Evolutionary conservation across 2,797 vertebrate species (phyloP).

Genomic region (Sylvia borin): DNA sequence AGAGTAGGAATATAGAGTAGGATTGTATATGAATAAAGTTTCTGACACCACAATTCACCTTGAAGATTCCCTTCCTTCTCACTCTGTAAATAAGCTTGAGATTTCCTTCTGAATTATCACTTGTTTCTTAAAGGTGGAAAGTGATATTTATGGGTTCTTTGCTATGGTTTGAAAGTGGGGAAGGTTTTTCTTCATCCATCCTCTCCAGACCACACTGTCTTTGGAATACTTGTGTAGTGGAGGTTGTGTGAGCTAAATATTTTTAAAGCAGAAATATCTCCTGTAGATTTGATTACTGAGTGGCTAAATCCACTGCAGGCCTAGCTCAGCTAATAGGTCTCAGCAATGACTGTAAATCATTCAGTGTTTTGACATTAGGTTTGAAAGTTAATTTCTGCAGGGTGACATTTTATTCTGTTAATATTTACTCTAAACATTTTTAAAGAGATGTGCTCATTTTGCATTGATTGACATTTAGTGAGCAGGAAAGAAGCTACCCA

Average conservation of each 20-base stretch:
- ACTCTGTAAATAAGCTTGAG: conserved; percentile 57
- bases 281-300: too few relatives aligned
- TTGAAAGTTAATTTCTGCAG: background rate
- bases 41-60: conserved; percentile 69
- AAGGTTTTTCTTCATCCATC: background rate
- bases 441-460: background rate
- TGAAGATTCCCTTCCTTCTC: conserved; percentile 42
- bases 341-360: background rate
- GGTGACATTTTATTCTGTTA: background rate
- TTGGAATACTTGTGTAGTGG: background rate
- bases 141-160: background rate
- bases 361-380: background rate
- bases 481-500: background rate
- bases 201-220: background rate
- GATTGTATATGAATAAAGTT: background rate
- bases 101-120: conserved; percentile 61
- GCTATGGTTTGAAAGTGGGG: background rate
- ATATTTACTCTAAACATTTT: background rate
- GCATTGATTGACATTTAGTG: background rate
- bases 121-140: background rate
- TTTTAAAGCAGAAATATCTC: background rate
- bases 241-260: background rate
- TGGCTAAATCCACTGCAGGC: background rate
- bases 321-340: background rate
- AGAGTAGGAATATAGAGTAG: too few relatives aligned